Evolutionary conservation across 2,113 vertebrate species (phyloP), one percentile per base, ranked within the genome.

Genomic region (Sula dactylatra): DNA sequence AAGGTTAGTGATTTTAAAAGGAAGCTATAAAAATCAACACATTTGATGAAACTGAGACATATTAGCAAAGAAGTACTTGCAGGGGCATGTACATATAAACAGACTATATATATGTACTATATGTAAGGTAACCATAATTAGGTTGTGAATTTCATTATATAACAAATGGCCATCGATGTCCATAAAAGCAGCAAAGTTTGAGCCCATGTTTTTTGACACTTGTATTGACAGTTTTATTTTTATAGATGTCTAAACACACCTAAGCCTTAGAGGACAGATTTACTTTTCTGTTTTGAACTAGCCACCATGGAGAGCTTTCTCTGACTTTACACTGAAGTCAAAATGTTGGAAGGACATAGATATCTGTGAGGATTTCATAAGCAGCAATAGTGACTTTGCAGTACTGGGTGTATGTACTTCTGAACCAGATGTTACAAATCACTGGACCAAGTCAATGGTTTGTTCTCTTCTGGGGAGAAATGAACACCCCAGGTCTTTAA

Each of bases 1-100:
- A 94, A 96, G 36, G 42, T 82, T 87, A 84, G 56, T 40, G 55
- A 95, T 93, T 96, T 82, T 90, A 90, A 95, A 80, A 96, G 52
- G 62, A 97, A 97, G 44, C 92, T 64, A 50, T 56, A 94, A 94
- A 92, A 82, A 94, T 73, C 49, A 95, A 66, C 61, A 45, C 49
- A 61, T 86, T 90, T 59, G 62, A 29, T 59, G 78, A 88, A 93
- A 85, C 19, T 49, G 26, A 96, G 65, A 44, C 49, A 58, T 77
- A 32, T 15, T 27, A 47, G 16, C n/a, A 90, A 54, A 78, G 45
- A 18, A 18, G 3, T 59, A 16, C 71, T 67, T 86, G 21, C 56
- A 50, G 61, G 31, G 22, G 4, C 4, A 10, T 11, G 10, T 45
- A 32, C 45, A 10, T 32, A 42, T 42, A 50, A 40, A 78, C 26